Conservation (phyloP, 2,888 invertebrate species). For the Lepidocyrtoides sp. region DNA sequence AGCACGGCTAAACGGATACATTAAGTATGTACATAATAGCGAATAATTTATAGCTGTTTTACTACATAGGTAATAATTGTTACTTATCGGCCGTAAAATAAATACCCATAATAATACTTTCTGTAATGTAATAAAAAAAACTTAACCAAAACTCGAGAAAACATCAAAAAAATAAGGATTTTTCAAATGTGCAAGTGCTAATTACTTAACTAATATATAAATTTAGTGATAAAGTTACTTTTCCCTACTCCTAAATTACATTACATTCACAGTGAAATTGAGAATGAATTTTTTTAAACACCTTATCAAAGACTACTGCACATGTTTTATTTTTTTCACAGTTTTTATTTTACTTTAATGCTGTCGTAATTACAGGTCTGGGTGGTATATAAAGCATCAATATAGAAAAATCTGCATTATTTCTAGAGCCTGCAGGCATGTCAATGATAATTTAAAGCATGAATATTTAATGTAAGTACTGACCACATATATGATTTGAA, state of each 20-base stretch:
- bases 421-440: too few species aligned
- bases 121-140: neutral
- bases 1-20: constrained; percentile 38
- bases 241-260: too few species aligned
- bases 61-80: too few species aligned
- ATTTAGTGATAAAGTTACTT: too few species aligned
- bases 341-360: neutral
- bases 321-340: neutral
- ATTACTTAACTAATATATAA: neutral
- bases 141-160: neutral
- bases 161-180: constrained; percentile 14
- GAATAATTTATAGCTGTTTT: constrained; percentile 12
- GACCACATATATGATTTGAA: too few species aligned
- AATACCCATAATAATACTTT: constrained; percentile 18
- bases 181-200: neutral
- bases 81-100: constrained; percentile 3
- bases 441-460: too few species aligned
- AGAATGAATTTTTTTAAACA: neutral
- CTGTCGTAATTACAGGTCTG: neutral
- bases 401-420: too few species aligned
- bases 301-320: neutral
- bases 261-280: neutral
- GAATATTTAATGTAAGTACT: too few species aligned
- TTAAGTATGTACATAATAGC: constrained; percentile 4
- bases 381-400: too few species aligned